Evolutionary conservation across 2,888 invertebrate species (phyloP).

Genomic region (Drosophila putrida): DNA sequence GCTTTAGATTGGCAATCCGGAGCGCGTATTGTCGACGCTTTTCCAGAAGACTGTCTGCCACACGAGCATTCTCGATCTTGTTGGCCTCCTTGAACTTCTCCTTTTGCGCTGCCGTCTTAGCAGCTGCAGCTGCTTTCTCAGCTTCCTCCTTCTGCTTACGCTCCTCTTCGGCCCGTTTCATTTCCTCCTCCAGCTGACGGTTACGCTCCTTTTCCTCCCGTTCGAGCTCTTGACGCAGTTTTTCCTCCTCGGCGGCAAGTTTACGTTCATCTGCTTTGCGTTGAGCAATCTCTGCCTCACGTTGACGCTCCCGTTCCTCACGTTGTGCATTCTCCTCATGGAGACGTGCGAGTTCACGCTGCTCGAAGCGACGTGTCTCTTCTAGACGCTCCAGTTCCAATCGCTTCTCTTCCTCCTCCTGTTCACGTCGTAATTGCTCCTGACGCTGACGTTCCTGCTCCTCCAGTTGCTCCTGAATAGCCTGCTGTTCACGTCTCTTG

Average conservation of each 20-base stretch:
- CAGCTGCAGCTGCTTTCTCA: conserved; percentile 59
- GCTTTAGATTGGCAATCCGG: conserved; percentile 77
- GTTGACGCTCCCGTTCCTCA: conserved; percentile 72
- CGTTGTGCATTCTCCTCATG: conserved; percentile 79
- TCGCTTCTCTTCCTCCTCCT: conserved; percentile 82
- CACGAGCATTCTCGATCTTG: conserved; percentile 63
- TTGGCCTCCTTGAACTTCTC: conserved; percentile 64
- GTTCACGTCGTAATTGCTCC: conserved; percentile 72
- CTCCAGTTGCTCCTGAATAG: conserved; percentile 68
- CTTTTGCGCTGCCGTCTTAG: conserved; percentile 61
- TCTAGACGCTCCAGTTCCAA: conserved; percentile 70
- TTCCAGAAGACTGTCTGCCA: conserved; percentile 57
- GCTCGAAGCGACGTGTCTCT: conserved; percentile 71
- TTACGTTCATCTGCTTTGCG: conserved; percentile 72
- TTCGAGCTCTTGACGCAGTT: conserved; percentile 73
- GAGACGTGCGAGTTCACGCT: conserved; percentile 78
- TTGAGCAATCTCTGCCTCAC: conserved; percentile 79
- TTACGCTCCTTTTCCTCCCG: conserved; percentile 71
- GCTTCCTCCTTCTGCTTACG: conserved; percentile 70
- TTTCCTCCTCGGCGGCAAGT: conserved; percentile 79
- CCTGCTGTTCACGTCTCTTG: conserved; percentile 73
- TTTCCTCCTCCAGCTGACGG: conserved; percentile 66
- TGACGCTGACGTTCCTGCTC: conserved; percentile 77
- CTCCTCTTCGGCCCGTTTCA: conserved; percentile 71
- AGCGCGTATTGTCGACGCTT: conserved; percentile 73